Evolutionary conservation across 1,140 invertebrate genomes (phyloP).

Genomic region (Thaumatotibia leucotreta): DNA sequence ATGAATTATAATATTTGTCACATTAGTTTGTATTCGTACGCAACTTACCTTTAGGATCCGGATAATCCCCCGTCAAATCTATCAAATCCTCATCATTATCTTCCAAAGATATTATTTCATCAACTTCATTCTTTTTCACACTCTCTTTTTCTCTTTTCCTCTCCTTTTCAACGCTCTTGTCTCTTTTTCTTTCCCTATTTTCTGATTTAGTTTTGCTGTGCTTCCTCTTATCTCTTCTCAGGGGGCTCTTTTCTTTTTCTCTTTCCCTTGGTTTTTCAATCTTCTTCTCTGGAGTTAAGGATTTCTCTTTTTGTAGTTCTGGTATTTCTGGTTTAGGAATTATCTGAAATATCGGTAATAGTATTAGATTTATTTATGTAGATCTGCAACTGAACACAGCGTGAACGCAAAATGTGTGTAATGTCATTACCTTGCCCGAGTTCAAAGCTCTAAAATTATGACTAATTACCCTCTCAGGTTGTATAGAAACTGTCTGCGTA

Average conservation of each 20-base stretch:
- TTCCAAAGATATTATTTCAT: conserved; percentile 62
- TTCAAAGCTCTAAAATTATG: no score
- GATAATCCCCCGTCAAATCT: conserved; percentile 61
- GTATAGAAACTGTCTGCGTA: no score
- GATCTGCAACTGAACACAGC: no score
- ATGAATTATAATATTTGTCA: no score
- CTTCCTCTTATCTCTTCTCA: conserved; percentile 43
- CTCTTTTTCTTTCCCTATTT: conserved; percentile 39
- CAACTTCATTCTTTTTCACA: conserved; percentile 34
- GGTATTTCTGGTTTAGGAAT: conserved; percentile 15
- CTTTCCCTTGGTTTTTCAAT: conserved; percentile 22
- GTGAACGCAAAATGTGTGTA: no score
- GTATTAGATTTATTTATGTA: no score
- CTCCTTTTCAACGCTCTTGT: conserved; percentile 12
- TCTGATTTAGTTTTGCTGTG: conserved; percentile 45
- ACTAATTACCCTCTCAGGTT: no score
- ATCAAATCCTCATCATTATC: conserved; percentile 68
- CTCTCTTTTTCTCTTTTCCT: conserved; percentile 35
- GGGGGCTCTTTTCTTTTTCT: conserved; percentile 16
- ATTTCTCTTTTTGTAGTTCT: conserved; percentile 9
- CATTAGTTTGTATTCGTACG: no score
- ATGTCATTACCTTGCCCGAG: neutral
- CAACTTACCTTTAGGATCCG: conserved; percentile 56
- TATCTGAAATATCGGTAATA: no score
- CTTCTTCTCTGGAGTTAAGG: conserved; percentile 21